Evolutionary conservation across 2,888 invertebrate species (phyloP).

Genomic region (Lasioglossum malachurum): DNA sequence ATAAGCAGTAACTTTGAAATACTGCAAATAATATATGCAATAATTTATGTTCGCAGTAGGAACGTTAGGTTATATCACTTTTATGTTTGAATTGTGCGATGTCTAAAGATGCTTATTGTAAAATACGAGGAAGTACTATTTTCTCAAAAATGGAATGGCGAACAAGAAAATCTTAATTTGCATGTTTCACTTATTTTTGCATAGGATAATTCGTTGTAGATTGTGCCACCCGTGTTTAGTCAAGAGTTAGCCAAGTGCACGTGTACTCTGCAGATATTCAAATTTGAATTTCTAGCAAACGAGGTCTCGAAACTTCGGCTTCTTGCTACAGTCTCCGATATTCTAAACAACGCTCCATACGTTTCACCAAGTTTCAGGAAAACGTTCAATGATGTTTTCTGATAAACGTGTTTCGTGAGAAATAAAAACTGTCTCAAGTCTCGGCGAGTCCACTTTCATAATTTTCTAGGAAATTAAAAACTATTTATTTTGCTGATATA

Average conservation of each 20-base stretch:
- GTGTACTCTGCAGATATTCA: background rate
- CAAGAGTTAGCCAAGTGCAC: background rate
- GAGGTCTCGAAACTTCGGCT: background rate
- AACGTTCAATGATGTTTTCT: background rate
- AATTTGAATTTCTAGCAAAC: background rate
- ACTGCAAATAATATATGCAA: no score
- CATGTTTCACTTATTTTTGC: background rate
- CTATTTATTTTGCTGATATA: background rate
- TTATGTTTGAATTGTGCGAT: no score
- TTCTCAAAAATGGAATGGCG: no score
- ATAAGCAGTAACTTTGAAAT: background rate
- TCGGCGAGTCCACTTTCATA: background rate
- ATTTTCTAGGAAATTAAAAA: background rate
- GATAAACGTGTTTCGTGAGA: no score
- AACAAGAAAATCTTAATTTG: background rate
- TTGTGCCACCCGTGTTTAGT: background rate
- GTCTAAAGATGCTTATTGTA: no score
- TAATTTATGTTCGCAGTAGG: no score
- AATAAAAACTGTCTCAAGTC: no score
- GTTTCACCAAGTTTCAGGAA: background rate
- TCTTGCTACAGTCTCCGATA: background rate
- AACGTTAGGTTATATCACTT: no score
- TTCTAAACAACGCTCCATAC: background rate
- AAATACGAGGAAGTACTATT: no score
- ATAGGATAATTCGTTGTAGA: background rate